These are phyloP conservation scores for Muscina levida DNA, from an alignment of 2,888 invertebrate species.

Conservation along the genomic window DNA sequence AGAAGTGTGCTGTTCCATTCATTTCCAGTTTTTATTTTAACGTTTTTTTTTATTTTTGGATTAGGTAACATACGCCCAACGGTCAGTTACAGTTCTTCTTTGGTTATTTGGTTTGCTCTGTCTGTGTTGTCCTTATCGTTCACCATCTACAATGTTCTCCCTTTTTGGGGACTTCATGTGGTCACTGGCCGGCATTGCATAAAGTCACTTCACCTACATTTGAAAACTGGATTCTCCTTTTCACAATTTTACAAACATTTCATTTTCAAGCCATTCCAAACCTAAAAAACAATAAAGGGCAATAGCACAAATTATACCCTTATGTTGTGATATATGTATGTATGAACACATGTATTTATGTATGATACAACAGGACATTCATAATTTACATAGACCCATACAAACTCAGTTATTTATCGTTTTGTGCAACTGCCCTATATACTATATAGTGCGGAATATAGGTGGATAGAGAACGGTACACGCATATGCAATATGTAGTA, in stretches of 20 bases:
- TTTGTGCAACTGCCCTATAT: conserved; percentile 58
- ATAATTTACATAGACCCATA: conserved; percentile 28
- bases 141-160: conserved; percentile 4
- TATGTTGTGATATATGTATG: conserved; percentile 49
- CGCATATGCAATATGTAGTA: background rate
- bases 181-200: conserved; percentile 19
- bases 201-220: conserved; percentile 54
- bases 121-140: conserved; percentile 25
- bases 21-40: conserved; percentile 18
- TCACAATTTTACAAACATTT: conserved; percentile 10
- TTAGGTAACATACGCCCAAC: conserved; percentile 49
- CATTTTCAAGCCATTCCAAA: conserved; percentile 45
- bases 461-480: background rate
- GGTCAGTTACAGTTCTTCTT: conserved; percentile 55
- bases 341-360: background rate
- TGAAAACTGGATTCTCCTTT: conserved; percentile 38
- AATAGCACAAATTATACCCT: conserved; percentile 50
- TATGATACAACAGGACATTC: background rate
- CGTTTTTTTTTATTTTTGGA: background rate
- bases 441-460: conserved; percentile 8
- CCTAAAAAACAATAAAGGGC: conserved; percentile 50
- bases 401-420: conserved; percentile 49
- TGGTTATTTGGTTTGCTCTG: conserved; percentile 3
- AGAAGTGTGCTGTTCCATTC: conserved; percentile 29
- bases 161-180: conserved; percentile 19